Evolutionary conservation across 53 echinoderm and acorn worm genomes (phyloP).

Genomic region (Arbacia lixula): DNA sequence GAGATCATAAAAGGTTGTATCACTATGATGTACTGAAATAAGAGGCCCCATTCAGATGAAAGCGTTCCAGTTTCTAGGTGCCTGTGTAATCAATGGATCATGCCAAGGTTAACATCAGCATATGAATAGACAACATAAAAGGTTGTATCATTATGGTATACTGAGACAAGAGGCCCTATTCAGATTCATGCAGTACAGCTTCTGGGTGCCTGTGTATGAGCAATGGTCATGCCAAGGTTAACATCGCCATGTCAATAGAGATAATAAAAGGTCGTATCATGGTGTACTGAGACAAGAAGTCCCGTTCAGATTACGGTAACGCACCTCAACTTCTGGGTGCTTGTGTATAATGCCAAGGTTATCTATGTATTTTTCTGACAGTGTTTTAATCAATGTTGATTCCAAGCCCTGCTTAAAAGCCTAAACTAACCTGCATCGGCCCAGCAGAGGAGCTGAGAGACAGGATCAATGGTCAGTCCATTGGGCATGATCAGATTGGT

Average conservation of each 20-base stretch:
- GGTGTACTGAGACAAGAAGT: slow-evolving; percentile 70
- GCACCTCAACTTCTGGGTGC: slow-evolving; percentile 82
- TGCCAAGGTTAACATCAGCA: too few relatives aligned
- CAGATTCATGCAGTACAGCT: slow-evolving; percentile 78
- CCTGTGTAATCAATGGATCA: slow-evolving; percentile 43
- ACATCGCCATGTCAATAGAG: too few relatives aligned
- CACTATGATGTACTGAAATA: slow-evolving; percentile 70
- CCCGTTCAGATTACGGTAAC: slow-evolving; percentile 80
- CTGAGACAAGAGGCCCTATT: slow-evolving; percentile 65
- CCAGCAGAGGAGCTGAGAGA: slow-evolving; percentile 93
- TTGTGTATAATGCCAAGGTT: too few relatives aligned
- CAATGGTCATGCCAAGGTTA: too few relatives aligned
- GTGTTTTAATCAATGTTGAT: too few relatives aligned
- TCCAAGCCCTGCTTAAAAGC: too few relatives aligned
- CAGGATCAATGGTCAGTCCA: slow-evolving; percentile 82
- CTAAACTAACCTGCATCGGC: slow-evolving; percentile 95
- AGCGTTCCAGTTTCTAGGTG: slow-evolving; percentile 80
- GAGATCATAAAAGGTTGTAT: too few relatives aligned
- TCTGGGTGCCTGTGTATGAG: slow-evolving; percentile 81
- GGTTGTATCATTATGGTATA: slow-evolving; percentile 22
- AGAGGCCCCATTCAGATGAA: slow-evolving; percentile 76
- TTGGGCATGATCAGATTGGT: slow-evolving; percentile 76
- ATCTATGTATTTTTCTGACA: too few relatives aligned
- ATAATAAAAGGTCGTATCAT: too few relatives aligned
- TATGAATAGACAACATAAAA: neutral